These are phyloP conservation scores for Phaethon lepturus DNA, from an alignment of 2,113 vertebrate genomes.

Conservation along the genomic window DNA sequence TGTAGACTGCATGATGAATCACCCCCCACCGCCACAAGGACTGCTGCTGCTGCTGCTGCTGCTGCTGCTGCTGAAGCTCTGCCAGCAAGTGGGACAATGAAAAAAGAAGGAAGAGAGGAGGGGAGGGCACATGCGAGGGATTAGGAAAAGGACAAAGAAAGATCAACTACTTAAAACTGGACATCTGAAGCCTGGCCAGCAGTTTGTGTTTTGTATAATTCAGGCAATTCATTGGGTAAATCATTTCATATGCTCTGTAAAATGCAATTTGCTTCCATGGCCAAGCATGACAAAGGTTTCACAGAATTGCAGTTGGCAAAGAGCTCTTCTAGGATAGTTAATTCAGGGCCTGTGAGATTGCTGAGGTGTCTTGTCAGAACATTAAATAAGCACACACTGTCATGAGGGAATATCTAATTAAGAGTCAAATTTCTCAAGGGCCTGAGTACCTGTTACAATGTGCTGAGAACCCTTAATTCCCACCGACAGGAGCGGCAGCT, in stretches of 20 bases:
- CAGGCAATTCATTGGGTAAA: slow-evolving; percentile 8
- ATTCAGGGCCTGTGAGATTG: slow-evolving; percentile 23
- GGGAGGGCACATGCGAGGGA: background rate
- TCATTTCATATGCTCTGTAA: slow-evolving; percentile 38
- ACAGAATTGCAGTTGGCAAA: background rate
- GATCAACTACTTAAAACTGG: slow-evolving; percentile 8
- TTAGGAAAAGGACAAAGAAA: background rate
- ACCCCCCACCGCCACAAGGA: background rate
- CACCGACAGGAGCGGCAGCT: background rate
- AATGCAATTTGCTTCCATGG: slow-evolving; percentile 56
- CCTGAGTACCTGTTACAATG: slow-evolving; percentile 27
- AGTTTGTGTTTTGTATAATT: background rate
- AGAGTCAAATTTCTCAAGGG: slow-evolving; percentile 24
- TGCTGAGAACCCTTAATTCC: background rate
- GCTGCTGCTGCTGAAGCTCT: background rate
- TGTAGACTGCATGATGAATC: slow-evolving; percentile 24
- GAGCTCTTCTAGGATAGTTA: slow-evolving; percentile 15
- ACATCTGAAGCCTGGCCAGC: background rate
- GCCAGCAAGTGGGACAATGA: background rate
- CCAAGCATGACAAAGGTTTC: slow-evolving; percentile 49
- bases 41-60: background rate
- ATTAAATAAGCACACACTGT: slow-evolving; percentile 44
- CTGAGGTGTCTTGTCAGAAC: slow-evolving; percentile 19
- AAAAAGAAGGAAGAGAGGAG: background rate
- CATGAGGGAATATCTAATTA: slow-evolving; percentile 50